These are phyloP conservation scores for Maconellicoccus hirsutus DNA, from an alignment of 1,140 invertebrate genomes.

Conservation along the genomic window DNA sequence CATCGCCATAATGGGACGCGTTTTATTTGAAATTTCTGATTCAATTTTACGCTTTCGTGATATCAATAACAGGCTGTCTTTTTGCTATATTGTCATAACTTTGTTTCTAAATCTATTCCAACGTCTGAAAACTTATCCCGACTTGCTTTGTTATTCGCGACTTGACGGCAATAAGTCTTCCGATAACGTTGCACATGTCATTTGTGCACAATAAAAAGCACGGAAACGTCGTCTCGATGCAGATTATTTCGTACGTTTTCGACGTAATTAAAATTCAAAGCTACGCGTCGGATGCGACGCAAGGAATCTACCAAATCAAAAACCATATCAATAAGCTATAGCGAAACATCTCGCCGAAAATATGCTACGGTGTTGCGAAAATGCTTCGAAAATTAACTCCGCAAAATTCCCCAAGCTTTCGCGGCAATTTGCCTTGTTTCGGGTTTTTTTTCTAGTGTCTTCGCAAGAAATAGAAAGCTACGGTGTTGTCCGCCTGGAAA, in stretches of 20 bases:
- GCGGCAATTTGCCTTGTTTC: neutral
- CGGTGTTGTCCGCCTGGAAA: constrained; percentile 6
- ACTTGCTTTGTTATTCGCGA: neutral
- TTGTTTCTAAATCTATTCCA: neutral
- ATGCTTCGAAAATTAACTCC: neutral
- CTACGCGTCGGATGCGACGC: no score
- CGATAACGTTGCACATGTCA: neutral
- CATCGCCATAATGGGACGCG: neutral
- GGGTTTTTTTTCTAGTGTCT: neutral
- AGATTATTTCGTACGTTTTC: neutral
- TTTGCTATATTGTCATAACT: neutral
- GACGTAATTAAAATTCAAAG: no score
- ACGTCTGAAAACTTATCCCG: neutral
- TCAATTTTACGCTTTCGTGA: neutral
- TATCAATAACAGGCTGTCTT: neutral
- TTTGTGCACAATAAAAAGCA: neutral
- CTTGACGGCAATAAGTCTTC: neutral
- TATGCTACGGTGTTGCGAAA: neutral
- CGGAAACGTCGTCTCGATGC: neutral
- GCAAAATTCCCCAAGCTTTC: neutral
- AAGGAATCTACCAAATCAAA: no score
- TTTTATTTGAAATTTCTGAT: neutral
- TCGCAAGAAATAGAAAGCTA: neutral
- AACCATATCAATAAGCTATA: no score
- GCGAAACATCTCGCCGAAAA: no score